Percentiles rank a stretch among this genome's conserved stretches.
Conservation (phyloP, 2,888 invertebrate species). For the Hanleya hanleyi region DNA sequence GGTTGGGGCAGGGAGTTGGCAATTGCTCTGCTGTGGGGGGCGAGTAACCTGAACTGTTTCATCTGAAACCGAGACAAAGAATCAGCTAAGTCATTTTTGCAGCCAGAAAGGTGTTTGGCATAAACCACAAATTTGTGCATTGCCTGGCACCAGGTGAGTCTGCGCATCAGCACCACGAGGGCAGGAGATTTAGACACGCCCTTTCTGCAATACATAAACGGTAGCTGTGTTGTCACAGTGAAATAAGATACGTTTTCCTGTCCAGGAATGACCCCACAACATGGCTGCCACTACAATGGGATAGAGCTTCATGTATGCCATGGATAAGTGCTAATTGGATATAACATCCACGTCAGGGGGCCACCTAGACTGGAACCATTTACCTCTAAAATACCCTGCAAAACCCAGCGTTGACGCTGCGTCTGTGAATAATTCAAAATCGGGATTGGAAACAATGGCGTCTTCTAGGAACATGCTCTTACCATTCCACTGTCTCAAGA, state of each 20-base stretch:
- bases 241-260: not conserved
- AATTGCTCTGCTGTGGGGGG: not conserved
- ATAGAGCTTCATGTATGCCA: not conserved
- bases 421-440: not conserved
- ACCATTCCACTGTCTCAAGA: no score
- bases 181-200: not conserved
- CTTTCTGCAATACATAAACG: not conserved
- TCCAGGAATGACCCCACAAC: not conserved
- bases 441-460: no score
- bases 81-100: no score
- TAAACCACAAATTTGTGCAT: not conserved
- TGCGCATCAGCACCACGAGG: not conserved
- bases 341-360: not conserved
- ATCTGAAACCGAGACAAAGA: not conserved
- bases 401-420: not conserved
- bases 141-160: not conserved
- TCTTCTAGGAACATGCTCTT: no score
- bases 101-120: not conserved
- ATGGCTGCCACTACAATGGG: not conserved
- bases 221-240: not conserved
- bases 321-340: not conserved
- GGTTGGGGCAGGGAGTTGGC: not conserved
- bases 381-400: not conserved
- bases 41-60: not conserved
- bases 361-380: not conserved